Percentiles rank a stretch among this genome's conserved stretches.
Evolutionary conservation across 30 jellyfish, hydroid and myxozoan genomes (phyloP).

Genomic region (Aurelia aurita complex sp. Pacific): DNA sequence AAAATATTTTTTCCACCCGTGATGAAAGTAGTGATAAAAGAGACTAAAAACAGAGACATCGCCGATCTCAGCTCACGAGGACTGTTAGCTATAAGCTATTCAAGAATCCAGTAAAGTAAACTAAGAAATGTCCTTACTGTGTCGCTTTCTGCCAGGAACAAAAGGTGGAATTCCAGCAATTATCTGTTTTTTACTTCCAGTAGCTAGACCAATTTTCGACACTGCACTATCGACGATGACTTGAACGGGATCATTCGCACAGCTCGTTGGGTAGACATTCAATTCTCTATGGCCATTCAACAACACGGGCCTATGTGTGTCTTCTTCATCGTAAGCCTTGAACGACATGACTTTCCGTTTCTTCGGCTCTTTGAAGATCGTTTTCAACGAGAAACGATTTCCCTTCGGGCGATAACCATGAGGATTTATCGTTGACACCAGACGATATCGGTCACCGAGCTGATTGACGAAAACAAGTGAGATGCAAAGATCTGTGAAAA

Average conservation of each 20-base stretch:
- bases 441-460: constrained; percentile 85
- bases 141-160: not conserved
- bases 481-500: constrained; percentile 80
- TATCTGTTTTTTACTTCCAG: constrained; percentile 34
- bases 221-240: constrained; percentile 62
- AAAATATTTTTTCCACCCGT: no score
- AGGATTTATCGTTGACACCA: constrained; percentile 82
- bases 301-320: constrained; percentile 53
- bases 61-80: no score
- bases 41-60: no score
- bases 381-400: constrained; percentile 74
- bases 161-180: not conserved
- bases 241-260: constrained; percentile 56
- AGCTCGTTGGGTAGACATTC: constrained; percentile 50
- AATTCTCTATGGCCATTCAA: constrained; percentile 81
- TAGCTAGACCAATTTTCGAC: not conserved
- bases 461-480: constrained; percentile 71
- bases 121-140: not conserved
- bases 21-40: no score
- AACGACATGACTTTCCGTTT: constrained; percentile 79
- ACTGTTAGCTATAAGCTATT: no score
- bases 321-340: constrained; percentile 80
- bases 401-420: constrained; percentile 97
- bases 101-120: no score
- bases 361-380: constrained; percentile 90